These are phyloP conservation scores for Metellina segmentata DNA, from an alignment of 2,888 invertebrate genomes.

Conservation along the genomic window DNA sequence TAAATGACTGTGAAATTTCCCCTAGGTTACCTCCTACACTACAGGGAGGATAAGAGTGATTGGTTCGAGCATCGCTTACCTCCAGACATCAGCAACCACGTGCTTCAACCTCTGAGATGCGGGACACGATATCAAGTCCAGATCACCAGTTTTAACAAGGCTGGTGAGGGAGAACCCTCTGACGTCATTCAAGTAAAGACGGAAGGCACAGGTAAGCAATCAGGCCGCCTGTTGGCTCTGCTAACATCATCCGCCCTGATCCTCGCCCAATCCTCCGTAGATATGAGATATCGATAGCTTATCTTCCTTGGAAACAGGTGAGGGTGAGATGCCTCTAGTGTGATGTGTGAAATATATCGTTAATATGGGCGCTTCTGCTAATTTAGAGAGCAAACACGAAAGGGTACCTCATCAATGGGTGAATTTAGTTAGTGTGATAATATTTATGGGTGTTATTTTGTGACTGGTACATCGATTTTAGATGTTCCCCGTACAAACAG, in stretches of 20 bases:
- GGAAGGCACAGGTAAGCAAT: conserved; percentile 80
- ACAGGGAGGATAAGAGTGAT: conserved; percentile 77
- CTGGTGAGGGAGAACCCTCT: conserved; percentile 80
- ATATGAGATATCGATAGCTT: background rate
- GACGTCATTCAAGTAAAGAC: conserved; percentile 80
- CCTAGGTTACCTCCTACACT: conserved; percentile 77
- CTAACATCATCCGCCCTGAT: conserved; percentile 28
- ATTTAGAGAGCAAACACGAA: too few species aligned
- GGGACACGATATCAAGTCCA: conserved; percentile 81
- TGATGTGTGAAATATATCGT: too few species aligned
- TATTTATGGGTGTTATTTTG: too few species aligned
- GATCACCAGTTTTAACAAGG: conserved; percentile 80
- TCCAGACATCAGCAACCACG: conserved; percentile 71
- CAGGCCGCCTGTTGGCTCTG: background rate
- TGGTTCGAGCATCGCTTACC: conserved; percentile 77
- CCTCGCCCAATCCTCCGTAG: too few species aligned
- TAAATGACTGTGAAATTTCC: background rate
- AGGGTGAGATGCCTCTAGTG: too few species aligned
- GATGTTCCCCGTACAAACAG: too few species aligned
- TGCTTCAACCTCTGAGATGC: conserved; percentile 79
- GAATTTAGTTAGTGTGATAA: too few species aligned
- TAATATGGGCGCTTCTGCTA: too few species aligned
- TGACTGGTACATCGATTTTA: too few species aligned
- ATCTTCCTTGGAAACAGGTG: background rate
- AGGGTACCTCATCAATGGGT: too few species aligned